Base-by-base conservation (phyloP, 2,888 invertebrate species). In the Timandra comae region DNA sequence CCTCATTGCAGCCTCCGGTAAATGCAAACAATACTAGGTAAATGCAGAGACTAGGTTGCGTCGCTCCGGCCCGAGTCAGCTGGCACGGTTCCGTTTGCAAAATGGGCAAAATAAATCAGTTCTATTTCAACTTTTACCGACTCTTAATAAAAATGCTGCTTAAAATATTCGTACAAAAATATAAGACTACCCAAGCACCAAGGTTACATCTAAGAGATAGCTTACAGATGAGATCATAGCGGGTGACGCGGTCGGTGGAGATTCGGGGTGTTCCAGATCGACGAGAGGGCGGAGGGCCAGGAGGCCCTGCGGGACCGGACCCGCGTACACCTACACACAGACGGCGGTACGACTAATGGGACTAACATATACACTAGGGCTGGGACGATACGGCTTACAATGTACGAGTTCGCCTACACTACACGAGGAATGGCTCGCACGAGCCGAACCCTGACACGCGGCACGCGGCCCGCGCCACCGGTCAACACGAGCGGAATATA, bases 391-490 rank as follows among this genome's bases (percentile, higher is more conserved):
- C 65, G 64, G 55, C 73, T 76, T 78, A 76, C 47, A 68, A 66
- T 66, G 52, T 69, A 76, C 60, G 66, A 21, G 53, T 59, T 59
- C 54, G 59, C 59, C 72, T 70, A 70, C 50, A 50, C 50, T 44
- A 53, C n/a, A n/a, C n/a, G 71, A 66, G 77, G 78, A 78, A 79
- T 76, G 78, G 58, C 66, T 31, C 24, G 33, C 35, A 27, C 34
- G 32, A 41, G 33, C 11, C 38, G 36, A 61, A 79, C 80, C 79
- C 79, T 76, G 75, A 76, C 64, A 46, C 64, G 59, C 57, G 51
- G 61, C 51, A 36, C 32, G 23, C 20, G 69, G 67, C 68, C 69
- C 50, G 67, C 66, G 81, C 77, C 81, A 80, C 78, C 81, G 66
- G 63, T 72, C 66, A 73, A 79, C 75, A 79, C 77, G 65, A 65